Percentiles rank a stretch among this genome's conserved stretches.
Conservation (phyloP, 2,888 invertebrate genomes). For the Syrphus vitripennis region DNA sequence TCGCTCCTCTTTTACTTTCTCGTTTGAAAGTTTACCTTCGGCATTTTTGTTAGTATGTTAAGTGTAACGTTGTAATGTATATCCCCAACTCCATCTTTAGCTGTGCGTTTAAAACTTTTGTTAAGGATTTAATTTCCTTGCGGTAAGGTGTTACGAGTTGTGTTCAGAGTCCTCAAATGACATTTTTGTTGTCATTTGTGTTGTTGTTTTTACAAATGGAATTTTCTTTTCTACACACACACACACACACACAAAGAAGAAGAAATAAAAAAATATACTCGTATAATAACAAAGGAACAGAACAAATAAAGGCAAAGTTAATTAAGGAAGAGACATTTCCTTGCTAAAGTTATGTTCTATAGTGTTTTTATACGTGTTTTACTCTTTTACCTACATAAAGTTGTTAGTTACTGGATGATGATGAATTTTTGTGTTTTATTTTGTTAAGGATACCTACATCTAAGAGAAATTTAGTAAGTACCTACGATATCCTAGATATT, state of each 20-base stretch:
- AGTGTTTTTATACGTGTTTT: conserved; percentile 6
- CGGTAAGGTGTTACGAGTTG: conserved; percentile 50
- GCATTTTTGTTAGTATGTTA: background rate
- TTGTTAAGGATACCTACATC: background rate
- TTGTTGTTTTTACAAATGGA: conserved; percentile 7
- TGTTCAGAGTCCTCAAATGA: conserved; percentile 38
- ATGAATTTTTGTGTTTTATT: background rate
- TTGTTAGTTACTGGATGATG: background rate
- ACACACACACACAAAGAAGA: background rate
- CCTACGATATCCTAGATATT: too few species aligned
- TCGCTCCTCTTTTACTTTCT: background rate
- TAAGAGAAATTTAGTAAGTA: background rate
- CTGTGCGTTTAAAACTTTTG: conserved; percentile 50
- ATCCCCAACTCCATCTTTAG: conserved; percentile 21
- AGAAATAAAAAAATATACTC: background rate
- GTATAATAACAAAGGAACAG: background rate
- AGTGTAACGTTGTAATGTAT: conserved; percentile 11
- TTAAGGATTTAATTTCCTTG: conserved; percentile 62
- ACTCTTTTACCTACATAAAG: too few species aligned
- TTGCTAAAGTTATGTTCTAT: conserved; percentile 26
- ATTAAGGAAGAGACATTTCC: conserved; percentile 33
- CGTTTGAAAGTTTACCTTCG: background rate
- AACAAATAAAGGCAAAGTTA: conserved; percentile 28
- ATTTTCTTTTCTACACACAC: background rate
- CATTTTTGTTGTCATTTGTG: conserved; percentile 48